phyloP scores from a whole-genome alignment of 2,888 invertebrate species.

The Nowickia ferox region DNA sequence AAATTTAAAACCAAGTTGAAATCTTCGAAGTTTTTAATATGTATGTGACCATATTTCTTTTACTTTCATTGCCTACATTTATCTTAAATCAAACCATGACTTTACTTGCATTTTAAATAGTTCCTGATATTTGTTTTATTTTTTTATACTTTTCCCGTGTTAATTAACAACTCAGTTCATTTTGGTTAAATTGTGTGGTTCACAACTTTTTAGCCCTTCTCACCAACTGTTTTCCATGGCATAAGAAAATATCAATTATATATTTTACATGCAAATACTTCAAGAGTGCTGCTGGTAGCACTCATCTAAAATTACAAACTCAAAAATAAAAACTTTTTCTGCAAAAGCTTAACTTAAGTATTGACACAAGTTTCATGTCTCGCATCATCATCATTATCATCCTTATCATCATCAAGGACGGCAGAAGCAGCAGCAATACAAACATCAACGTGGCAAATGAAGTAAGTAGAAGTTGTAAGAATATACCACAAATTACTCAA shows the following conservation, averaged over 20 bases:
- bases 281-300: not conserved
- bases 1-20: too few species aligned
- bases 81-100: not conserved
- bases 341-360: constrained; percentile 29
- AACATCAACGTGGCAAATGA: constrained; percentile 44
- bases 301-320: constrained; percentile 55
- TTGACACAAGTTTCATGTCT: constrained; percentile 62
- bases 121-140: not conserved
- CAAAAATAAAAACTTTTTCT: constrained; percentile 1
- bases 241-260: constrained; percentile 56
- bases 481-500: constrained; percentile 62
- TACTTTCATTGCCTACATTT: not conserved
- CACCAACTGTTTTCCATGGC: not conserved
- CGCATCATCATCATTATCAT: constrained; percentile 45
- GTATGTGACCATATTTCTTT: too few species aligned
- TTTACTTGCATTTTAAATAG: too few species aligned
- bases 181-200: constrained; percentile 27
- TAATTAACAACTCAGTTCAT: constrained; percentile 9
- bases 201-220: not conserved
- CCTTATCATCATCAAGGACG: not conserved
- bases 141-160: not conserved
- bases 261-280: constrained; percentile 50
- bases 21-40: too few species aligned
- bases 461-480: constrained; percentile 46
- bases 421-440: not conserved